Conservation (phyloP, 2,797 vertebrate species). For the Leptatherina wallacei region DNA sequence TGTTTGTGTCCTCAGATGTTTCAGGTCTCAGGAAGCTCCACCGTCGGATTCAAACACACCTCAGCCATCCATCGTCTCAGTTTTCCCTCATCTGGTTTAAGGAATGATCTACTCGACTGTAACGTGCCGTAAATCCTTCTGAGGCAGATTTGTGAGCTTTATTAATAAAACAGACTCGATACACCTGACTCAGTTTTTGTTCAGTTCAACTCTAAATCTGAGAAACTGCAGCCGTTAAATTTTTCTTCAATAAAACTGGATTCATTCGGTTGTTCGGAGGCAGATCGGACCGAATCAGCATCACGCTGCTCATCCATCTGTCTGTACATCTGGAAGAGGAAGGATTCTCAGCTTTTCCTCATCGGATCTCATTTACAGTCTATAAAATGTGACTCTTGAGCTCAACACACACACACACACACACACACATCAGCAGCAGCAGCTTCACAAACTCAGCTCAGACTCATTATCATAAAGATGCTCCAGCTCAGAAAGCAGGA, state of each 20-base stretch:
- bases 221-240: background rate
- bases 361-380: background rate
- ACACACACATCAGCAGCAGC: too few relatives aligned
- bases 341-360: too few relatives aligned
- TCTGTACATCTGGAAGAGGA: background rate
- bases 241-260: background rate
- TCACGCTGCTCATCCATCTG: background rate
- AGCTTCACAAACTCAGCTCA: too few relatives aligned
- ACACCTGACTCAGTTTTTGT: background rate
- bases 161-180: background rate
- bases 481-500: background rate
- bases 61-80: background rate
- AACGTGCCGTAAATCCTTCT: background rate
- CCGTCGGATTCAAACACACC: background rate
- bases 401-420: background rate
- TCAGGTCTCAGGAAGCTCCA: too few relatives aligned
- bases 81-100: background rate
- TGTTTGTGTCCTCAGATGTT: background rate
- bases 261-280: background rate
- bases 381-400: background rate
- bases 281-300: background rate
- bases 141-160: background rate
- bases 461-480: background rate
- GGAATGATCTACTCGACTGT: background rate
- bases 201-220: background rate